Conservation (phyloP, 2,888 invertebrate genomes). For the Syrphus vitripennis region DNA sequence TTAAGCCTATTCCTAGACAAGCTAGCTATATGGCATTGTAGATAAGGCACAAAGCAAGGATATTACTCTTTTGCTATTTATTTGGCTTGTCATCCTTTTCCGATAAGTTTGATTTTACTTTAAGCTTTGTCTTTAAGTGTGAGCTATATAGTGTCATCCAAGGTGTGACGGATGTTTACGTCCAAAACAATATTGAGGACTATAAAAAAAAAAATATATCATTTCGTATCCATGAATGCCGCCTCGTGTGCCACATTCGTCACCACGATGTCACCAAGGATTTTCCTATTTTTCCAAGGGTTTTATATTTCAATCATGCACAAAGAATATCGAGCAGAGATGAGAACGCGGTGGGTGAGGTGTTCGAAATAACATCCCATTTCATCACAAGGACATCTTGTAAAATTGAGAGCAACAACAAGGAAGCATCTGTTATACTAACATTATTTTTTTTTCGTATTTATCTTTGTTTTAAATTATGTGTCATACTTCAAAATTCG, state of each 20-base stretch:
- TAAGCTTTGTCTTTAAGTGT: conserved; percentile 56
- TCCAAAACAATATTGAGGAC: conserved; percentile 45
- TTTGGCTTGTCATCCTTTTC: conserved; percentile 44
- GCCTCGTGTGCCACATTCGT: conserved; percentile 48
- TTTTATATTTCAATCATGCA: conserved; percentile 6
- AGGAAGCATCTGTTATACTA: conserved; percentile 53
- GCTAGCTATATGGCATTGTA: too few relatives aligned
- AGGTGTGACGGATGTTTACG: conserved; percentile 65
- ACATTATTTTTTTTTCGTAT: conserved; percentile 7
- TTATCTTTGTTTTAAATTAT: conserved; percentile 40
- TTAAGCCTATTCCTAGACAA: conserved; percentile 37
- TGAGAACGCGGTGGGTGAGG: not conserved
- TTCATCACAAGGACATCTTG: conserved; percentile 13
- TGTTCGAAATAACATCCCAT: not conserved
- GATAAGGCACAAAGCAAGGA: not conserved
- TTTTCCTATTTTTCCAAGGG: conserved; percentile 33
- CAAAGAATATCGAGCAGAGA: not conserved
- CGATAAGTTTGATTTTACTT: conserved; percentile 54
- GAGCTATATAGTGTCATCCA: conserved; percentile 44
- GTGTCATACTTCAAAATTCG: conserved; percentile 39
- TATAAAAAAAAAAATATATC: conserved; percentile 19
- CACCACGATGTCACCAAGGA: conserved; percentile 38
- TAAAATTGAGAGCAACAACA: conserved; percentile 10
- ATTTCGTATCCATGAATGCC: conserved; percentile 60
- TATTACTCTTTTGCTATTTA: conserved; percentile 4